Evolutionary conservation across 2,888 invertebrate species (phyloP).

Genomic region (Bugula neritina): DNA sequence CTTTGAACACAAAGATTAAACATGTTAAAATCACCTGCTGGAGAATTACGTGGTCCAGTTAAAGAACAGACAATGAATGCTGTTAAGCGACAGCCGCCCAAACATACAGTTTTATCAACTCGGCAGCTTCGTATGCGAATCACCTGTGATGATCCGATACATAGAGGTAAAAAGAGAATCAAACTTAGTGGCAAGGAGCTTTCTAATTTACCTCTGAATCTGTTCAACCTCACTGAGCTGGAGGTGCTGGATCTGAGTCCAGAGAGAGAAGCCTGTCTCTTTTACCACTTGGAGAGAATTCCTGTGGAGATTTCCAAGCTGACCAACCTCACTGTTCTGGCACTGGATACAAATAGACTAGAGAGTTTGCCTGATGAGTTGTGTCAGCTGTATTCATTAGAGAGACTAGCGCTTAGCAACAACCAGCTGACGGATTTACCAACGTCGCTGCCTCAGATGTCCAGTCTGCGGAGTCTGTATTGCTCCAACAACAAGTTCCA

Average conservation of each 20-base stretch:
- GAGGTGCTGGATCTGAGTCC: slow-evolving; percentile 52
- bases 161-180: slow-evolving; percentile 43
- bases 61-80: neutral
- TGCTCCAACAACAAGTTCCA: slow-evolving; percentile 52
- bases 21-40: neutral
- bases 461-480: slow-evolving; percentile 44
- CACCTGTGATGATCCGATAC: slow-evolving; percentile 43
- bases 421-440: slow-evolving; percentile 43
- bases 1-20: too few relatives aligned
- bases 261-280: slow-evolving; percentile 48
- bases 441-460: slow-evolving; percentile 39
- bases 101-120: slow-evolving; percentile 23
- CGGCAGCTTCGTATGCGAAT: slow-evolving; percentile 38
- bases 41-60: neutral
- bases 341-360: slow-evolving; percentile 51
- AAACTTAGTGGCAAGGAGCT: slow-evolving; percentile 48
- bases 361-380: slow-evolving; percentile 43
- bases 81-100: neutral
- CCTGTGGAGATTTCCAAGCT: slow-evolving; percentile 44
- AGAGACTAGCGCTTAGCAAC: slow-evolving; percentile 50
- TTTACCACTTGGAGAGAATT: slow-evolving; percentile 43
- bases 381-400: slow-evolving; percentile 41
- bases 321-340: slow-evolving; percentile 44
- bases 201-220: slow-evolving; percentile 38
- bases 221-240: slow-evolving; percentile 47